Percentiles rank a stretch among this genome's conserved stretches.
Evolutionary conservation across 2,797 vertebrate species (phyloP).

Genomic region (Sus cebifrons): DNA sequence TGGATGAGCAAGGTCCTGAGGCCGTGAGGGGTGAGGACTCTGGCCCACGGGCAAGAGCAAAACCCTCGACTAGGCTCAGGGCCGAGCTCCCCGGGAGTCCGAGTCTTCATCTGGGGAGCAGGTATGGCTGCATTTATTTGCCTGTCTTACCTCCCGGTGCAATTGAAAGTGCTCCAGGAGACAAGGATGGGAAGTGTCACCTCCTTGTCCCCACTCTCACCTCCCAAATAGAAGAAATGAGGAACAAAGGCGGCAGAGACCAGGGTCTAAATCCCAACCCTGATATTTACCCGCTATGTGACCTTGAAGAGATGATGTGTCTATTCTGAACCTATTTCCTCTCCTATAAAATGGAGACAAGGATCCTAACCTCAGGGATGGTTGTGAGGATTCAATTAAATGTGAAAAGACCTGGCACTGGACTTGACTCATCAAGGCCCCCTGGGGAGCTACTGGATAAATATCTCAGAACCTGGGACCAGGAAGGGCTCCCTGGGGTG

Average conservation of each 20-base stretch:
- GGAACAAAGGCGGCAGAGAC: conserved; percentile 18
- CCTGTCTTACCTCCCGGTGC: background rate
- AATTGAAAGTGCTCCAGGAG: background rate
- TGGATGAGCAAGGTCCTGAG: background rate
- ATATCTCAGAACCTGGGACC: background rate
- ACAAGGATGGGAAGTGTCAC: background rate
- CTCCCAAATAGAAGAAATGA: conserved; percentile 8
- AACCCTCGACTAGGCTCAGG: background rate
- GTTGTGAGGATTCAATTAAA: background rate
- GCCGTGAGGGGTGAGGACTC: background rate
- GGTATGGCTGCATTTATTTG: background rate
- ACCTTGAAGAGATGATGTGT: background rate
- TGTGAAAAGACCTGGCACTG: background rate
- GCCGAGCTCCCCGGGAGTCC: background rate
- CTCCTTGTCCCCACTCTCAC: background rate
- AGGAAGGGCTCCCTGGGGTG: conserved; percentile 86
- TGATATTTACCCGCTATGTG: background rate
- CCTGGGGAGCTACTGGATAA: background rate
- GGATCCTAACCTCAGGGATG: background rate
- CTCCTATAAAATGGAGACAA: conserved; percentile 5
- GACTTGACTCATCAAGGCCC: background rate
- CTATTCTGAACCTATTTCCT: background rate
- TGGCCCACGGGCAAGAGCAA: background rate
- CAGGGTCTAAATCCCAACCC: background rate
- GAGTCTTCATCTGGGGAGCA: background rate